Evolutionary conservation across 2,888 invertebrate species (phyloP), one percentile per base, ranked within the genome.

Genomic region (Lapara coniferarum): DNA sequence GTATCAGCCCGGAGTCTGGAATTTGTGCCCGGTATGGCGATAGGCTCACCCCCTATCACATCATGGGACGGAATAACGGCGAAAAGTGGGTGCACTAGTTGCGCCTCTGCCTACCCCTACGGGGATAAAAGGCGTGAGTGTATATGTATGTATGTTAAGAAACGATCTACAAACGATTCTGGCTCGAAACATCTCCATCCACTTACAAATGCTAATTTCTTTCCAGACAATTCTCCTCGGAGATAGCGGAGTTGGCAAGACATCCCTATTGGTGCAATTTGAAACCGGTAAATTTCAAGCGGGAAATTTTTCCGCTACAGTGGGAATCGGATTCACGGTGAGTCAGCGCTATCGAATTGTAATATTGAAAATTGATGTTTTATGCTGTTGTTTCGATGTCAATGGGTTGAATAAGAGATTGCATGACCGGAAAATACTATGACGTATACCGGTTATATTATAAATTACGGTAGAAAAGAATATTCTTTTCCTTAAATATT

Each of bases 261-360:
- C 98, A 0, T 98, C 98, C 3, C 94, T 98, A 68, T 94, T 98
- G 73, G 98, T 98, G 49, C 98, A 98, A 93, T 98, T 98, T 87
- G 98, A 98, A 89, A 98, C 98, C 14, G 98, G 98, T 68, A 97
- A 96, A 91, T 98, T 98, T 88, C 97, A 97, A 85, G 95, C 96
- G 0, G 98, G 98, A 8, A 98, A 97, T 79, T 98, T 98, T 90
- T 97, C 98, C 0, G 98, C 98, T 10, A 98, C 98, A 0, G 98
- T 98, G 68, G 98, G 98, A 69, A 98, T 98, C 79, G 98, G 98
- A 55, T 97, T 98, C 86, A 98, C 98, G 95, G 98, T 98, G 92
- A 97, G 97, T 95, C 59, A 55, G 55, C 10, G 53, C 37, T 19
- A 55, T 19, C 19, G 55, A 19, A 25, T 55, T 55, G 55, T 10